Conservation (phyloP, 1,140 invertebrate genomes). For the Melipona quadrifasciata region DNA sequence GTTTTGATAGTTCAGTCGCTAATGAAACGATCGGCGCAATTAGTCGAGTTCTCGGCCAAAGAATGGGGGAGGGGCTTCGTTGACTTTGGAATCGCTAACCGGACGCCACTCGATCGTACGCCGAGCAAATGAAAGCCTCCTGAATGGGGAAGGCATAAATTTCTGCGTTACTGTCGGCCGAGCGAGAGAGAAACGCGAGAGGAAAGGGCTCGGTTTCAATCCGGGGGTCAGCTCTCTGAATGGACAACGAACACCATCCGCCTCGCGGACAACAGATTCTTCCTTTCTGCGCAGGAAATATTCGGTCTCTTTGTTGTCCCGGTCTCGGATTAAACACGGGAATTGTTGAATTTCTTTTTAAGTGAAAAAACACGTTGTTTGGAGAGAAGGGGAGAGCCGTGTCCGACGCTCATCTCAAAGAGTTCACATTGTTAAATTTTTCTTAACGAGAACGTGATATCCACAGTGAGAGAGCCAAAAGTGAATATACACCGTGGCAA, state of each 20-base stretch:
- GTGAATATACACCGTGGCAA: too few relatives aligned
- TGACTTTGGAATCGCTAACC: neutral
- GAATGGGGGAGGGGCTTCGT: neutral
- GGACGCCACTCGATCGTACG: neutral
- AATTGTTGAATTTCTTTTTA: neutral
- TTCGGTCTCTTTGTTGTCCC: neutral
- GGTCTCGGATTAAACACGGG: neutral
- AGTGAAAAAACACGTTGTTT: too few relatives aligned
- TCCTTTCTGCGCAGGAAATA: neutral
- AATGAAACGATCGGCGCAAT: slow-evolving; percentile 9
- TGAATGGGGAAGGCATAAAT: slow-evolving; percentile 16
- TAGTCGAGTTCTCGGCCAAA: neutral
- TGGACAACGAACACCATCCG: neutral
- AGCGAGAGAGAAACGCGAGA: neutral
- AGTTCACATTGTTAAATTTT: too few relatives aligned
- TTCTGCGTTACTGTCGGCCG: neutral
- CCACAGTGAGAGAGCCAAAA: too few relatives aligned
- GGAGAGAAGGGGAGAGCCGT: too few relatives aligned
- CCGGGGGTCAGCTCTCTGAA: neutral
- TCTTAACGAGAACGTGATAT: too few relatives aligned
- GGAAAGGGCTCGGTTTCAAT: neutral
- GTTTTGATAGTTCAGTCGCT: neutral
- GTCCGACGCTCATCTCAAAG: too few relatives aligned
- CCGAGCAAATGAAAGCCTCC: neutral
- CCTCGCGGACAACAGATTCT: neutral